These are phyloP conservation scores for Erinaceus europaeus DNA, from an alignment of 2,113 vertebrate species.

Conservation along the genomic window DNA sequence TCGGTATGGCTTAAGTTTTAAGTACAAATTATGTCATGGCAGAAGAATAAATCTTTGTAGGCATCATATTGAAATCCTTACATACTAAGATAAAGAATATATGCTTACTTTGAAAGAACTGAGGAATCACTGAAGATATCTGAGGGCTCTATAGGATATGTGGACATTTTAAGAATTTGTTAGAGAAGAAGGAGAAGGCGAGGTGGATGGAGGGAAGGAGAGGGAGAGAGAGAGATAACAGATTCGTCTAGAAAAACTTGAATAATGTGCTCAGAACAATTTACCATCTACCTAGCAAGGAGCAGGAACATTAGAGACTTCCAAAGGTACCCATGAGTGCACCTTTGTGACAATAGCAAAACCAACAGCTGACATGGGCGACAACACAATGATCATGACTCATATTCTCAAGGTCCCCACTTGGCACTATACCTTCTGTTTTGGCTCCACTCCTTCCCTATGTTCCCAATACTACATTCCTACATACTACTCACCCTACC, in stretches of 20 bases:
- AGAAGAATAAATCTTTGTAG: not conserved
- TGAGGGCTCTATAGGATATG: not conserved
- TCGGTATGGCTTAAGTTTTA: not conserved
- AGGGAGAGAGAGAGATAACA: too few relatives aligned
- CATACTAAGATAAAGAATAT: not conserved
- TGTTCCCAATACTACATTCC: too few relatives aligned
- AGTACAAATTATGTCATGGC: not conserved
- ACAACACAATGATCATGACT: not conserved
- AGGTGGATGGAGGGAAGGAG: not conserved
- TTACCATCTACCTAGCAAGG: not conserved
- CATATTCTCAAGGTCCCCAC: not conserved
- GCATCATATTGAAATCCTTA: not conserved
- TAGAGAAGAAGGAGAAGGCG: too few relatives aligned
- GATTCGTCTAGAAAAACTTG: not conserved
- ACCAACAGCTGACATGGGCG: not conserved
- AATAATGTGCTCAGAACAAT: not conserved
- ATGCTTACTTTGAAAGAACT: not conserved
- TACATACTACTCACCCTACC: not conserved
- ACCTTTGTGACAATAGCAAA: not conserved
- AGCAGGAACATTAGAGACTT: not conserved
- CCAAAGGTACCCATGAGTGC: not conserved
- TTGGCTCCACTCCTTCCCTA: not conserved
- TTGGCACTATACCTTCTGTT: not conserved
- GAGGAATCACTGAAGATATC: not conserved
- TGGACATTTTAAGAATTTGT: not conserved